Conservation (phyloP, 2,888 invertebrate genomes). For the Miltochrista miniata region DNA sequence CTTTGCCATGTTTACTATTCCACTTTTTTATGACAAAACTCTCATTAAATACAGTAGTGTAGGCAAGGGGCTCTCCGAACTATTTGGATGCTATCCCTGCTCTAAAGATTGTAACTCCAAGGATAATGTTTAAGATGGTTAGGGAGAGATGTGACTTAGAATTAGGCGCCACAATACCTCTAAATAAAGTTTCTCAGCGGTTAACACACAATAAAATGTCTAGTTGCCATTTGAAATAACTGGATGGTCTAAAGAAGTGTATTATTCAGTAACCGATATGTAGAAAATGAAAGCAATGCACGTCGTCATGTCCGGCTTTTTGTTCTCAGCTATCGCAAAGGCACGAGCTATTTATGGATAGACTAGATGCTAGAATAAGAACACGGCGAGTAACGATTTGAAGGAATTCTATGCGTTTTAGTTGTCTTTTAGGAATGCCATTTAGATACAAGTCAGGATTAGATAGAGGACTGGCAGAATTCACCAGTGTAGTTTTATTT, state of each 20-base stretch:
- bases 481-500: conserved; percentile 3
- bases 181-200: too few relatives aligned
- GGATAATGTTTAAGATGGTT: too few relatives aligned
- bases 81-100: too few relatives aligned
- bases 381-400: conserved; percentile 4
- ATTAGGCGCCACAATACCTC: too few relatives aligned
- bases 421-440: conserved; percentile 10
- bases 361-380: conserved; percentile 22
- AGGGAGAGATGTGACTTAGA: too few relatives aligned
- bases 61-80: not conserved
- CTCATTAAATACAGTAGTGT: not conserved
- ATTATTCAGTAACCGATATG: too few relatives aligned
- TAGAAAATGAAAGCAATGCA: not conserved
- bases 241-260: too few relatives aligned
- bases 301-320: not conserved
- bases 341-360: conserved; percentile 27
- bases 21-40: not conserved
- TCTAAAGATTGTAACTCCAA: too few relatives aligned
- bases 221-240: too few relatives aligned
- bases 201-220: too few relatives aligned
- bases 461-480: conserved; percentile 1
- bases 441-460: conserved; percentile 3
- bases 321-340: conserved; percentile 13
- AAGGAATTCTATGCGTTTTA: conserved; percentile 4
- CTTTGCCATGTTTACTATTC: too few relatives aligned